These are phyloP conservation scores for Cerastis rubricosa DNA, from an alignment of 2,888 invertebrate species.

Conservation along the genomic window DNA sequence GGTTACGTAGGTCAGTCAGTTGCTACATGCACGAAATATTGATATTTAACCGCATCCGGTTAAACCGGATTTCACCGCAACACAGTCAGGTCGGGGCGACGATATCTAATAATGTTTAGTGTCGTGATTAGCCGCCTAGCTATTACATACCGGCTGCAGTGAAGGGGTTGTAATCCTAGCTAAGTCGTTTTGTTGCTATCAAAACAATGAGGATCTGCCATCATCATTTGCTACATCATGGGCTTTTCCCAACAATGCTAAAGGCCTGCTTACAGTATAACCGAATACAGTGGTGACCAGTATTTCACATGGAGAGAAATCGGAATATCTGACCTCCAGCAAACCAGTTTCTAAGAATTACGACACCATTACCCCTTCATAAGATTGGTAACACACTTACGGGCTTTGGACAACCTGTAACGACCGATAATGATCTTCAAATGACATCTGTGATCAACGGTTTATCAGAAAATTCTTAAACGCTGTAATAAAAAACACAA, in stretches of 20 bases:
- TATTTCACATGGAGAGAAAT: too few species aligned
- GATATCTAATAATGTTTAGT: slow-evolving; percentile 12
- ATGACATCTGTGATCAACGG: not conserved
- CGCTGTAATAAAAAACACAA: too few species aligned
- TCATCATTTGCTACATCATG: not conserved
- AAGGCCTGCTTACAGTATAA: not conserved
- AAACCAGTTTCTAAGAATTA: too few species aligned
- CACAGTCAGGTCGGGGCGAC: not conserved
- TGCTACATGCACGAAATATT: slow-evolving; percentile 10
- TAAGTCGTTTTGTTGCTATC: slow-evolving; percentile 2
- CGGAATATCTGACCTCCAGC: too few species aligned
- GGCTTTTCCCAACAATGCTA: not conserved
- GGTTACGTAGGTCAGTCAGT: slow-evolving; percentile 11
- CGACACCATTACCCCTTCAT: too few species aligned
- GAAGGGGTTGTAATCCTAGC: slow-evolving; percentile 14
- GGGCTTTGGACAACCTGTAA: too few species aligned
- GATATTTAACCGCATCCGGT: slow-evolving; percentile 22
- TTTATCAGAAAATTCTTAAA: not conserved
- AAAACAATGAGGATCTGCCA: not conserved
- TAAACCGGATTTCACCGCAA: slow-evolving; percentile 11
- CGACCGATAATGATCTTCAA: not conserved
- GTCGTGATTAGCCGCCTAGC: not conserved
- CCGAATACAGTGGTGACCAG: too few species aligned
- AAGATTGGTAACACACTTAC: too few species aligned
- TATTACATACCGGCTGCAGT: slow-evolving; percentile 16